Conservation (phyloP, 2,797 vertebrate species). For the Capromys pilorides region DNA sequence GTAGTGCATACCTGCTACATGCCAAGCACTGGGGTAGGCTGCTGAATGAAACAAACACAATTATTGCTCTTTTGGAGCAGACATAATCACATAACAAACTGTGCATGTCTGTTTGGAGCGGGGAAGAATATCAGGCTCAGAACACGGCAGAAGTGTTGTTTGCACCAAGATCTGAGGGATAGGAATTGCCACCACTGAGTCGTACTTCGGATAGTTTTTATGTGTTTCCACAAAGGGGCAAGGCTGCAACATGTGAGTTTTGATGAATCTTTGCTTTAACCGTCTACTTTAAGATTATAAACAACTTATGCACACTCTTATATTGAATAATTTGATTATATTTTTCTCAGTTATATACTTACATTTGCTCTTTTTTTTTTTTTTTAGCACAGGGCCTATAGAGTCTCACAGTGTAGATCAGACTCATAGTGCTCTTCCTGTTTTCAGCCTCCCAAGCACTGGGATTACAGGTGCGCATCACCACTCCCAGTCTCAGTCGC, state of each 20-base stretch:
- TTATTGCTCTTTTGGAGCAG: neutral
- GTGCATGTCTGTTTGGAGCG: neutral
- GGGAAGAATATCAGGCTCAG: neutral
- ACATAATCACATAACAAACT: neutral
- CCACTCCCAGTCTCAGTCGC: no score
- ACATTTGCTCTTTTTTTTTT: neutral
- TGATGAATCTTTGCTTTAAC: neutral
- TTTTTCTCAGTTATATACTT: constrained; percentile 34
- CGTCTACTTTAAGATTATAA: neutral
- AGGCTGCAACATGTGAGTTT: neutral
- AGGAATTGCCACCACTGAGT: neutral
- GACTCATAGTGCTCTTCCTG: no score
- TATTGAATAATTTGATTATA: neutral
- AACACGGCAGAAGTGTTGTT: neutral
- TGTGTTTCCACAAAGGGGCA: neutral
- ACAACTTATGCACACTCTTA: neutral
- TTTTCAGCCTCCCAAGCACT: no score
- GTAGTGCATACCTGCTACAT: neutral
- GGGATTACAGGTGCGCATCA: no score
- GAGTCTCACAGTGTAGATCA: no score
- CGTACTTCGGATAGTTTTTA: neutral
- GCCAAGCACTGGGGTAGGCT: neutral
- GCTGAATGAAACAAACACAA: neutral
- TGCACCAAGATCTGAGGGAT: neutral
- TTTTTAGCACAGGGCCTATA: no score